These are phyloP conservation scores for Picus viridis DNA, from an alignment of 2,797 vertebrate genomes.

Conservation along the genomic window DNA sequence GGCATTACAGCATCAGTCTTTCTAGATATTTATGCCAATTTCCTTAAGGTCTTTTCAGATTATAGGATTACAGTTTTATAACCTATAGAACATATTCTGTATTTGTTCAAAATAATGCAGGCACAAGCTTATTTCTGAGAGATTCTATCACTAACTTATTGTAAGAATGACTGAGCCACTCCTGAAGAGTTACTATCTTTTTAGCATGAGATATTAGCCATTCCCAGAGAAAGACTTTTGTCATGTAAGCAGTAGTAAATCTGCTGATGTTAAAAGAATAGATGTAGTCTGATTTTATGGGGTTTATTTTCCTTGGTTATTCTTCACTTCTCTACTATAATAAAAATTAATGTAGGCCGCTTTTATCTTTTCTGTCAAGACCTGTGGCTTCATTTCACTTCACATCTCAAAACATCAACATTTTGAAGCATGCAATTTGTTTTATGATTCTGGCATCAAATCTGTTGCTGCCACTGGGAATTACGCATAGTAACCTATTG, in stretches of 20 bases:
- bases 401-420: neutral
- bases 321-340: neutral
- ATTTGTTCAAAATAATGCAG: neutral
- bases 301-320: neutral
- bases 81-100: neutral
- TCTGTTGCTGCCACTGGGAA: neutral
- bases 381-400: neutral
- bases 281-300: neutral
- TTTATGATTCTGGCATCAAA: neutral
- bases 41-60: neutral
- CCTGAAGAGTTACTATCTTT: neutral
- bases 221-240: neutral
- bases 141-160: neutral
- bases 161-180: neutral
- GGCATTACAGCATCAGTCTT: neutral
- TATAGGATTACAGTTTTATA: neutral
- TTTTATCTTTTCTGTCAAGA: neutral
- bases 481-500: neutral
- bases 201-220: neutral
- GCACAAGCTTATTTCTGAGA: neutral
- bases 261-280: neutral
- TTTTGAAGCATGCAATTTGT: neutral
- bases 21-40: neutral
- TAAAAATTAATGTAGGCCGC: neutral
- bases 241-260: neutral